phyloP scores from a whole-genome alignment of 1,140 invertebrate genomes.

The Laodelphax striatellus region DNA sequence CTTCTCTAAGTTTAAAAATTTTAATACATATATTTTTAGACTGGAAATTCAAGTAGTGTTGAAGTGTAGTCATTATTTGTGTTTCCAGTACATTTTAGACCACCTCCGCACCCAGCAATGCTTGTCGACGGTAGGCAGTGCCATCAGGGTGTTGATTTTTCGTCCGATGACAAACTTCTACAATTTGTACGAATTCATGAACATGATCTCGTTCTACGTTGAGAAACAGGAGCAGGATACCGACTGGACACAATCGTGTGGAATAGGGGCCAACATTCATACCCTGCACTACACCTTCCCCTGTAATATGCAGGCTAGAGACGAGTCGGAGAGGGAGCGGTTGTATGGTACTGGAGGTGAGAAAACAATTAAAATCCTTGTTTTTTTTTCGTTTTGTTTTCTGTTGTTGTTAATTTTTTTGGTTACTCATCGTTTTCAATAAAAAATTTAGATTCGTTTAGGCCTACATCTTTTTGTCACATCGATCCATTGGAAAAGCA shows the following conservation, averaged over 20 bases:
- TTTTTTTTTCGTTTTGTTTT: no score
- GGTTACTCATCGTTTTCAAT: no score
- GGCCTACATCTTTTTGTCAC: no score
- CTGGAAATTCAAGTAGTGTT: no score
- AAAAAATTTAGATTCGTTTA: no score
- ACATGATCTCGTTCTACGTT: slow-evolving; percentile 60
- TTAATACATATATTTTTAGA: no score
- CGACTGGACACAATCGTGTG: slow-evolving; percentile 28
- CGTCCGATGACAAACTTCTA: slow-evolving; percentile 67
- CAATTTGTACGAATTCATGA: slow-evolving; percentile 77
- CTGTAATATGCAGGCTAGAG: slow-evolving; percentile 53
- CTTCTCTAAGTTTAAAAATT: no score
- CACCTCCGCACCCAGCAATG: slow-evolving; percentile 62
- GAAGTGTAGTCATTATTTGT: no score
- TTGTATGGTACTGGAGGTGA: slow-evolving; percentile 65
- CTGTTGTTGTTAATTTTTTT: no score
- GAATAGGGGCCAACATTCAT: slow-evolving; percentile 44
- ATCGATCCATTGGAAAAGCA: no score
- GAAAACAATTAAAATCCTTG: no score
- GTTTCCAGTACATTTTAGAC: slow-evolving; percentile 53
- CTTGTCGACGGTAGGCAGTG: slow-evolving; percentile 51
- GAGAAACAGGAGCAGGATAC: slow-evolving; percentile 35
- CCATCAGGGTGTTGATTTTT: slow-evolving; percentile 55
- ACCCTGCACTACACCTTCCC: slow-evolving; percentile 65
- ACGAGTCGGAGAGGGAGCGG: slow-evolving; percentile 41